Evolutionary conservation across 1,140 invertebrate species (phyloP).

Genomic region (Brachionus rubens): DNA sequence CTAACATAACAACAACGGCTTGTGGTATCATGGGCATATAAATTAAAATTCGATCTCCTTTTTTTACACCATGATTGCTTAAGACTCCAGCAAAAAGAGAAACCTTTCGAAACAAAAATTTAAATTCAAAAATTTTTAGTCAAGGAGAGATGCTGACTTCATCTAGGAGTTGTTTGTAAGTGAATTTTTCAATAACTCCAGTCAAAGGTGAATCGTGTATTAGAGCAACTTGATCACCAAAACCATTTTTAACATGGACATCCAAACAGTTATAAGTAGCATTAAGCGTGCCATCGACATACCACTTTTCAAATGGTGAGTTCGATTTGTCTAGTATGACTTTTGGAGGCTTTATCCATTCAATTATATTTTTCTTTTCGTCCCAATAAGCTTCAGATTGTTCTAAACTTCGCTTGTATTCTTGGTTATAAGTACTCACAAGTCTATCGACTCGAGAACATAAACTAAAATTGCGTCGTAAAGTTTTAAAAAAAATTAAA

Average conservation of each 20-base stretch:
- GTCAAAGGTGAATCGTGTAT: slow-evolving; percentile 86
- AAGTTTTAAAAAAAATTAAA: too few species aligned
- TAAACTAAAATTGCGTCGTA: neutral
- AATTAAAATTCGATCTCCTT: slow-evolving; percentile 76
- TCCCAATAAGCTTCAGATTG: slow-evolving; percentile 82
- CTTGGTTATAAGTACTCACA: slow-evolving; percentile 65
- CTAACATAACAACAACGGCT: slow-evolving; percentile 78
- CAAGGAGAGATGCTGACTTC: slow-evolving; percentile 63
- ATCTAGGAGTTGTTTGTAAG: slow-evolving; percentile 75
- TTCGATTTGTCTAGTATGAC: slow-evolving; percentile 77
- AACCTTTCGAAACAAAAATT: neutral
- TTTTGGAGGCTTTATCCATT: slow-evolving; percentile 76
- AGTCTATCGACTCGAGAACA: neutral
- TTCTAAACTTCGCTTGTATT: slow-evolving; percentile 69
- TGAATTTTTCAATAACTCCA: slow-evolving; percentile 70
- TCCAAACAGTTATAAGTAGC: slow-evolving; percentile 89
- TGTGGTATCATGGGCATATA: slow-evolving; percentile 88
- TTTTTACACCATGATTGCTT: slow-evolving; percentile 69
- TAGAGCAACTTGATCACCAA: slow-evolving; percentile 73
- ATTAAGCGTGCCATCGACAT: slow-evolving; percentile 79
- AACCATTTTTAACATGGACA: slow-evolving; percentile 75
- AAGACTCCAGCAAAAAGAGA: slow-evolving; percentile 55
- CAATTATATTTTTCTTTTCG: slow-evolving; percentile 69
- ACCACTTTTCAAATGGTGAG: slow-evolving; percentile 85
- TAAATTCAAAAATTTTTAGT: neutral